Percentiles rank a stretch among this genome's conserved stretches.
These are phyloP conservation scores for Temnothorax nylanderi DNA, from an alignment of 1,140 invertebrate genomes.

Conservation along the genomic window DNA sequence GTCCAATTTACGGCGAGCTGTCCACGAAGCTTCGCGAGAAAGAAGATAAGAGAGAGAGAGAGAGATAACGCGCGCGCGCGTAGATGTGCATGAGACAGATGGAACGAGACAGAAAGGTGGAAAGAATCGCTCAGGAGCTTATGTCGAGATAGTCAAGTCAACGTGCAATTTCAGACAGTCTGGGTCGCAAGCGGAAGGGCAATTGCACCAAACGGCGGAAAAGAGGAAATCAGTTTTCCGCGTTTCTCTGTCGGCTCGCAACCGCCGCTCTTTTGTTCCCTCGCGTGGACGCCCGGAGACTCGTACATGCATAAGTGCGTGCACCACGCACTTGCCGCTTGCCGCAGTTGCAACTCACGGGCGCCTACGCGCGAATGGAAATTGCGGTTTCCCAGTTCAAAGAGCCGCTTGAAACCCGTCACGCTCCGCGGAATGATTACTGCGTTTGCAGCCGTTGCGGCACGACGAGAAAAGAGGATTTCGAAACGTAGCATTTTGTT, in stretches of 20 bases:
- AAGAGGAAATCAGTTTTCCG: slow-evolving; percentile 56
- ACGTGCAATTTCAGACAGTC: slow-evolving; percentile 50
- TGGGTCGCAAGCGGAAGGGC: slow-evolving; percentile 28
- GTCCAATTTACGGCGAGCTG: slow-evolving; percentile 60
- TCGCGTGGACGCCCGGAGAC: neutral
- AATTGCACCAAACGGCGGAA: slow-evolving; percentile 56
- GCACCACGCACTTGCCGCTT: neutral
- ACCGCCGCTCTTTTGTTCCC: slow-evolving; percentile 18
- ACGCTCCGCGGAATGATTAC: slow-evolving; percentile 28
- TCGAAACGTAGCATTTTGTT: slow-evolving; percentile 30
- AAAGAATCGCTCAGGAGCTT: slow-evolving; percentile 56
- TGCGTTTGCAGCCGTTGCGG: slow-evolving; percentile 15
- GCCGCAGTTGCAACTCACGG: neutral
- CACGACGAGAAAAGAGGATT: slow-evolving; percentile 27
- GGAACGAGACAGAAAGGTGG: slow-evolving; percentile 11
- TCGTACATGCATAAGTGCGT: slow-evolving; percentile 28
- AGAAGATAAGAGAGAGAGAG: neutral
- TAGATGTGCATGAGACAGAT: slow-evolving; percentile 1
- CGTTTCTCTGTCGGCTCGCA: slow-evolving; percentile 21
- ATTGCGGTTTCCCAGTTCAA: slow-evolving; percentile 49
- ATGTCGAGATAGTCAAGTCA: slow-evolving; percentile 51
- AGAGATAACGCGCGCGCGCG: neutral
- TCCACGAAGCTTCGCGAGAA: slow-evolving; percentile 3
- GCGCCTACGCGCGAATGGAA: slow-evolving; percentile 10
- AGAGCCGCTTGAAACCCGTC: slow-evolving; percentile 21